Base-by-base conservation (phyloP, 2,797 vertebrate genomes). In the Coregonus ussuriensis region DNA sequence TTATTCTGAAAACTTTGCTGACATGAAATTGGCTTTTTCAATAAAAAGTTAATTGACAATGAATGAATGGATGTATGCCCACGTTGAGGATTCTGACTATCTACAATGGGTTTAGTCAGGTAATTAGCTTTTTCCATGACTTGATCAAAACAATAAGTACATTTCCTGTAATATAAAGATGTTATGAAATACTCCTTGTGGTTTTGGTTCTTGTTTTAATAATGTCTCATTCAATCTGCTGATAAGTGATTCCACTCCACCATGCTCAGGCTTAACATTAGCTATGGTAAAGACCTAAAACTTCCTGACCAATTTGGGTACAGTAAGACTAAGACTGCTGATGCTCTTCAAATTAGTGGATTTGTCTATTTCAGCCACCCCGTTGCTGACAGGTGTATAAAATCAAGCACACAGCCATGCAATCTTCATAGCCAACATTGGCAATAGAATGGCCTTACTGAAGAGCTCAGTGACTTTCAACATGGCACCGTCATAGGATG, bases 1-100 rank as follows among this genome's bases (percentile, higher is more conserved):
- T 25, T 25, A 21, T 59, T 54, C 53, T 21, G 56, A 9, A 7
- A 9, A 6, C 1, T 37, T 37, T 18, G 33, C 66, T 18, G 66
- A 33, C 70, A 66, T 31, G 21, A 29, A 74, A 33, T 35, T 62
- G 6, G 18, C 21, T 62, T 53, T 56, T 56, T 76, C 71, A 79
- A 69, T 63, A 3, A 21, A 29, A 75, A 69, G 33, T 69, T 1
- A 51, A 51, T 54, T 6, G 75, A 77, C 53, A 47, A 37, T n/a
- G 31, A 21, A 66, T 47, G 68, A 79, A 62, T 31, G n/a, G 66
- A 14, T 74, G 54, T 51, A 63, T 74, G 54, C 9, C 53, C 18
- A 56, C n/a, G 7, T 33, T 37, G 16, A 31, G 74, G 47, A 75
- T 73, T 71, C 31, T 18, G 70, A 29, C 68, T n/a, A 51, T 51